Conservation (phyloP, 2,888 invertebrate species). For the Villa cingulata region DNA sequence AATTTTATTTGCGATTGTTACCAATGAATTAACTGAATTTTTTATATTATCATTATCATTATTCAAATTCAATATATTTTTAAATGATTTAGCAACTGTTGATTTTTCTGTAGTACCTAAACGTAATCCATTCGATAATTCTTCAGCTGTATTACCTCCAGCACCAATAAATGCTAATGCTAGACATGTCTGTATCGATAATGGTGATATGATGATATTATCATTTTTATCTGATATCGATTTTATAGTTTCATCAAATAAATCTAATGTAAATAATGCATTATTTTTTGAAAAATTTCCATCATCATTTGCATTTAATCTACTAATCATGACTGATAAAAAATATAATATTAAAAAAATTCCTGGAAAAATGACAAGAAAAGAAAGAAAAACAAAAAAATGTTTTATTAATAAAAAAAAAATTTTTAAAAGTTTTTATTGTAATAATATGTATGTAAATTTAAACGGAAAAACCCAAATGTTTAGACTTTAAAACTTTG, state of each 20-base stretch:
- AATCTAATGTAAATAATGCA: neutral
- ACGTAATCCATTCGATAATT: constrained; percentile 43
- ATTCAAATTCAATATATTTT: neutral
- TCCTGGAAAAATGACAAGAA: no score
- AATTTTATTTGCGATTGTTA: neutral
- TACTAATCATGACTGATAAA: no score
- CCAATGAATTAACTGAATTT: neutral
- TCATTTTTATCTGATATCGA: neutral
- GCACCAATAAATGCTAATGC: constrained; percentile 63
- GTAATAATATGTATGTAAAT: no score
- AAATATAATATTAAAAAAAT: no score
- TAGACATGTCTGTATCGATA: constrained; percentile 58
- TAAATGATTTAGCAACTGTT: constrained; percentile 16
- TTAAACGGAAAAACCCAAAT: no score
- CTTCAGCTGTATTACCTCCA: constrained; percentile 43
- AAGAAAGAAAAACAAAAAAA: no score
- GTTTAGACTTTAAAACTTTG: no score
- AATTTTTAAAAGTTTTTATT: no score
- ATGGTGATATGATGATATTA: constrained; percentile 61
- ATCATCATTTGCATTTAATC: no score
- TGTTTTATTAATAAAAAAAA: no score
- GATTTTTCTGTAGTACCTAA: constrained; percentile 30
- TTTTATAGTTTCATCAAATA: neutral
- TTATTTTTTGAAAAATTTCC: neutral
- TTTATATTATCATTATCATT: no score